Conservation (phyloP, 2,113 vertebrate genomes). For the Hipposideros armiger region DNA sequence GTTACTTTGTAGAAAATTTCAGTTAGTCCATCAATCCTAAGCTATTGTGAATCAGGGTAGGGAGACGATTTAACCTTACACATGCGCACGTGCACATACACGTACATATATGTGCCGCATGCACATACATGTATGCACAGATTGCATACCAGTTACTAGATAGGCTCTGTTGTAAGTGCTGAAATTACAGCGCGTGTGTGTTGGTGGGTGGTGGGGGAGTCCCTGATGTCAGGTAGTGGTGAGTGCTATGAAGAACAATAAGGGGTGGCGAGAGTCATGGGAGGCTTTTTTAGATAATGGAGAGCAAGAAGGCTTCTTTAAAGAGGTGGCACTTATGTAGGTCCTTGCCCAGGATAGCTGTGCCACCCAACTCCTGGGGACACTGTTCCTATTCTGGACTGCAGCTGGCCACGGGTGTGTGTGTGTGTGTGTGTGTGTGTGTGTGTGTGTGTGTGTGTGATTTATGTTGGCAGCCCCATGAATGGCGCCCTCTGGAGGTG, state of each 20-base stretch:
- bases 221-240: neutral
- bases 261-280: neutral
- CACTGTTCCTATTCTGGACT: neutral
- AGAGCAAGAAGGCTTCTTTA: neutral
- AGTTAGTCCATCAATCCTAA: neutral
- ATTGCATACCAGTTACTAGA: neutral
- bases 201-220: neutral
- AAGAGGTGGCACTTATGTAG: neutral
- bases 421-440: no score
- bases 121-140: neutral
- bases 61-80: neutral
- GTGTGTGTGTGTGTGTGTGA: no score
- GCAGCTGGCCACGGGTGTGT: neutral
- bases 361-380: neutral
- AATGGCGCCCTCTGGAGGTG: neutral
- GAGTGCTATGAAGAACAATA: neutral
- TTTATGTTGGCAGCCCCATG: neutral
- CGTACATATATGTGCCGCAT: neutral
- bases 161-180: neutral
- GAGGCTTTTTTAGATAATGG: neutral
- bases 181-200: neutral
- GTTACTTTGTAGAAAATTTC: neutral
- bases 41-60: slow-evolving; percentile 8
- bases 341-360: neutral
- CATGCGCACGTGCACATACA: neutral